Percentiles rank a stretch among this genome's conserved stretches.
These are phyloP conservation scores for Fringilla coelebs DNA, from an alignment of 2,797 vertebrate genomes.

Conservation along the genomic window DNA sequence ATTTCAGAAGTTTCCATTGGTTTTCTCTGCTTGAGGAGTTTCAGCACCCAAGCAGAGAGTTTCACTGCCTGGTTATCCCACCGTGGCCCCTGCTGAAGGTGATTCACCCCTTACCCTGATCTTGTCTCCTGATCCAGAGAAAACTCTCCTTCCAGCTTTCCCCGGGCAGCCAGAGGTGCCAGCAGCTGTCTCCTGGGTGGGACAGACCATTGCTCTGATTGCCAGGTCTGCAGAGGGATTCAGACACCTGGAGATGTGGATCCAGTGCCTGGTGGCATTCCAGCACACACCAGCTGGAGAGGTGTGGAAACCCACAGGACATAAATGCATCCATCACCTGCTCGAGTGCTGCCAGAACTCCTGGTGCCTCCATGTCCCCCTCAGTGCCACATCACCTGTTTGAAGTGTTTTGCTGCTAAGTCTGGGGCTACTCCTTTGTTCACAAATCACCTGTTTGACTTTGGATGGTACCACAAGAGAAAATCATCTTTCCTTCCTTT, in stretches of 20 bases:
- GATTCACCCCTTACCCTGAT: background rate
- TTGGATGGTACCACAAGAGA: accelerated
- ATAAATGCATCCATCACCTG: background rate
- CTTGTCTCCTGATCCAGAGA: background rate
- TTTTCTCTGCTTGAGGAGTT: background rate
- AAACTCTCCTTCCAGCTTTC: background rate
- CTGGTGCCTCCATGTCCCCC: background rate
- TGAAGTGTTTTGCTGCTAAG: background rate
- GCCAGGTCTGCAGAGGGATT: background rate
- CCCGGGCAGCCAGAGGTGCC: background rate
- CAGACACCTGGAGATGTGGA: background rate
- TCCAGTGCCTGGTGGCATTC: background rate
- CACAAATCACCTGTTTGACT: background rate
- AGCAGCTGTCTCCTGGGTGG: background rate
- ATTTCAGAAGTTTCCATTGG: background rate
- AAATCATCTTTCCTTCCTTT: background rate
- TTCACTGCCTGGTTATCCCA: accelerated
- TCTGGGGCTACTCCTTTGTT: background rate
- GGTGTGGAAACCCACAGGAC: background rate
- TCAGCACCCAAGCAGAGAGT: background rate
- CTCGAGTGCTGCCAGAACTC: background rate
- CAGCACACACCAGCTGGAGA: background rate
- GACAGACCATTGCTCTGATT: accelerated
- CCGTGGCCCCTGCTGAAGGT: accelerated
- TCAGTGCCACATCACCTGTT: background rate